phyloP scores from a whole-genome alignment of 2,113 vertebrate species.

The Ictalurus punctatus region DNA sequence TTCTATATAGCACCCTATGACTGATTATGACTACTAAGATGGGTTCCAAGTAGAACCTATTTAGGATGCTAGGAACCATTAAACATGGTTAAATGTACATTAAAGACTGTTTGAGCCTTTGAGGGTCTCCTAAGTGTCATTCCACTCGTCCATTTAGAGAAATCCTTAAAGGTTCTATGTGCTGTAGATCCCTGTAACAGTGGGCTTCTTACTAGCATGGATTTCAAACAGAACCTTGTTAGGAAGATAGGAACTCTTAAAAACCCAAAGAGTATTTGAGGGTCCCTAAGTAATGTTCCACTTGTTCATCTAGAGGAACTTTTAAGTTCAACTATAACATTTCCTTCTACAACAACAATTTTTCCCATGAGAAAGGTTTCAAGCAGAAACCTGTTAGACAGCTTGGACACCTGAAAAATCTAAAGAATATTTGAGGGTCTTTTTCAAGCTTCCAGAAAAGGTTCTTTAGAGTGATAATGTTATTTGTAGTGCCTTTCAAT shows the following conservation, averaged over 20 bases:
- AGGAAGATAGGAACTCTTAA: background rate
- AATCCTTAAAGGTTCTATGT: background rate
- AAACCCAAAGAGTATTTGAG: background rate
- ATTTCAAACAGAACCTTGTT: background rate
- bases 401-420: background rate
- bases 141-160: background rate
- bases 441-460: background rate
- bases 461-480: background rate
- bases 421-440: background rate
- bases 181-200: background rate
- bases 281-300: background rate
- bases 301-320: background rate
- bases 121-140: no score
- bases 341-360: background rate
- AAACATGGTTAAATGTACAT: no score
- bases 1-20: background rate
- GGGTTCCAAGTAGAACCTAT: no score
- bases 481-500: background rate
- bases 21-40: background rate
- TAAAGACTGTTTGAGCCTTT: no score
- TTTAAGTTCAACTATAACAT: background rate
- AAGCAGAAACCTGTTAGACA: background rate
- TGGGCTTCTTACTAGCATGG: background rate
- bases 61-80: no score
- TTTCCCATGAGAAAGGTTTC: background rate